These are phyloP conservation scores for Hipposideros armiger DNA, from an alignment of 2,113 vertebrate genomes.

Conservation along the genomic window DNA sequence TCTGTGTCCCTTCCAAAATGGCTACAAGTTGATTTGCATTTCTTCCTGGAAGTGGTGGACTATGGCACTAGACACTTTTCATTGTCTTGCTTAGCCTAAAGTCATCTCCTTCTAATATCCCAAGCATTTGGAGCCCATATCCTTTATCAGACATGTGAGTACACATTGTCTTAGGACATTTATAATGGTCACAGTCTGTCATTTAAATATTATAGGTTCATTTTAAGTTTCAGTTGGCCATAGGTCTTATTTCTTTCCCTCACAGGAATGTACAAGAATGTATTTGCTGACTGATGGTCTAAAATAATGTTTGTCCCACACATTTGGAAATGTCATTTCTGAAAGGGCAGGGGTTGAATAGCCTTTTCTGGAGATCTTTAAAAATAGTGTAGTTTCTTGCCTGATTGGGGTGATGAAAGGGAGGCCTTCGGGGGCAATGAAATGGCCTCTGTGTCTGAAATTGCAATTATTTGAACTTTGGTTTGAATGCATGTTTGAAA, in stretches of 20 bases:
- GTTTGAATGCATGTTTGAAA: conserved; percentile 41
- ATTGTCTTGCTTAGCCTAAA: not conserved
- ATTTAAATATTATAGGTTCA: conserved; percentile 32
- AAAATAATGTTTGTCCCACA: conserved; percentile 59
- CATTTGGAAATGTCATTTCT: conserved; percentile 69
- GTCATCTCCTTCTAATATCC: not conserved
- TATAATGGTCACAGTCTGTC: not conserved
- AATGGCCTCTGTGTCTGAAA: conserved; percentile 7
- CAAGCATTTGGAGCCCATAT: not conserved
- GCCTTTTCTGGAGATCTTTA: conserved; percentile 51
- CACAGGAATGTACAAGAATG: not conserved
- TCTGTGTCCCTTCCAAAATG: not conserved
- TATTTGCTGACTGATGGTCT: conserved; percentile 64
- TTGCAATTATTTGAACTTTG: conserved; percentile 37
- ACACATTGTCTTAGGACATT: not conserved
- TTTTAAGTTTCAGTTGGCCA: not conserved
- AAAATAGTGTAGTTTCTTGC: conserved; percentile 47
- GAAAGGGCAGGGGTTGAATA: conserved; percentile 54
- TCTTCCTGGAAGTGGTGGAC: not conserved
- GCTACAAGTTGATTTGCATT: not conserved
- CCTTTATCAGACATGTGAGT: not conserved
- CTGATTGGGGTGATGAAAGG: conserved; percentile 9
- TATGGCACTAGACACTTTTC: not conserved
- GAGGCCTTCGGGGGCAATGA: not conserved
- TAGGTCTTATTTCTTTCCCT: conserved; percentile 2